Conservation (phyloP, 2,888 invertebrate genomes). For the Drosophila recens region DNA sequence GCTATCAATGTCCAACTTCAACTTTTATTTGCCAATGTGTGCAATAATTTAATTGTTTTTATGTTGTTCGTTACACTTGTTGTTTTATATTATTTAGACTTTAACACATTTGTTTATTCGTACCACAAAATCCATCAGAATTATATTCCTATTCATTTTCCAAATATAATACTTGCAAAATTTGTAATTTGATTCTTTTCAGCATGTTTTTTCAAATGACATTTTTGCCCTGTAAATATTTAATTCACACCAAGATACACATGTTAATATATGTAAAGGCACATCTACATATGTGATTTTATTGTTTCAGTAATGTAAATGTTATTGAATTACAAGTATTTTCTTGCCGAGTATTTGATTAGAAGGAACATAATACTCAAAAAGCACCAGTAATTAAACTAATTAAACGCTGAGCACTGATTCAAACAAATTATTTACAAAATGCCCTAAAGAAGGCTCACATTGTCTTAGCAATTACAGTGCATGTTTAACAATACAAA, state of each 20-base stretch:
- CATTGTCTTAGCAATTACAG: slow-evolving; percentile 18
- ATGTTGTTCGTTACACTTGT: slow-evolving; percentile 53
- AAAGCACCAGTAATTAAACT: slow-evolving; percentile 6
- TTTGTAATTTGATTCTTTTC: background rate
- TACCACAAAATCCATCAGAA: slow-evolving; percentile 18
- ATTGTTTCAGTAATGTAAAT: background rate
- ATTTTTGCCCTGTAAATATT: slow-evolving; percentile 1
- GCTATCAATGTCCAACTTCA: slow-evolving; percentile 63
- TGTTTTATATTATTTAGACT: slow-evolving; percentile 45
- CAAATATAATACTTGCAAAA: background rate
- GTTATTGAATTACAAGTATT: background rate
- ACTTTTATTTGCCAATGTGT: slow-evolving; percentile 52
- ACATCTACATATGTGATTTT: background rate
- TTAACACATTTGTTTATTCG: slow-evolving; percentile 30
- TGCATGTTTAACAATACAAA: slow-evolving; percentile 3
- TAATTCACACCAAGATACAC: background rate
- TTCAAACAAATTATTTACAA: background rate
- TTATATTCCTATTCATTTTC: slow-evolving; percentile 7
- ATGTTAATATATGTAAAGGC: background rate
- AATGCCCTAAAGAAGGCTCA: background rate
- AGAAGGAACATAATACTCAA: too few species aligned
- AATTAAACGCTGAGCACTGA: slow-evolving; percentile 33
- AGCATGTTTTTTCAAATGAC: slow-evolving; percentile 4
- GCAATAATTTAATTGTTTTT: slow-evolving; percentile 53
- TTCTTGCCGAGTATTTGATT: background rate